Conservation (phyloP, 2,888 invertebrate genomes). For the Drosophila seclusa region DNA sequence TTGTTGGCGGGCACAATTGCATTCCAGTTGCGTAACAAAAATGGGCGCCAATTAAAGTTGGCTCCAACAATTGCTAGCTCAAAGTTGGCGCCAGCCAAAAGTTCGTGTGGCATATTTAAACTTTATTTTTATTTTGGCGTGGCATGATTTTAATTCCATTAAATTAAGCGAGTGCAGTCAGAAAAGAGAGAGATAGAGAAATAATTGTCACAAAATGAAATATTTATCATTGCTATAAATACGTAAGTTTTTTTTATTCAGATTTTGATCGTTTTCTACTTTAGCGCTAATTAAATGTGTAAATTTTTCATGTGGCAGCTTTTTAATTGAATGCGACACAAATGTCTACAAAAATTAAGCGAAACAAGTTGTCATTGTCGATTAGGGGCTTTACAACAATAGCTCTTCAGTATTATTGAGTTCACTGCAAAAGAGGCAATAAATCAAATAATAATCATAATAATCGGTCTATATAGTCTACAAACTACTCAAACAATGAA, state of each 20-base stretch:
- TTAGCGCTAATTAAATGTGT: constrained; percentile 75
- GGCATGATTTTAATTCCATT: constrained; percentile 75
- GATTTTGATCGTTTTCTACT: constrained; percentile 36
- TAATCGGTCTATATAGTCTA: constrained; percentile 1
- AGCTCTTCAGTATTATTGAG: constrained; percentile 44
- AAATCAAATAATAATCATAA: constrained; percentile 34
- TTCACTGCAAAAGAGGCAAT: constrained; percentile 51
- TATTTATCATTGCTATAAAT: constrained; percentile 69
- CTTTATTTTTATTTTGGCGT: constrained; percentile 54
- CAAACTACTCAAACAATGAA: constrained; percentile 26
- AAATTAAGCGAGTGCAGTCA: constrained; percentile 60
- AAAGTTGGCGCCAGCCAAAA: constrained; percentile 63
- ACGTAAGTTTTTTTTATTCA: constrained; percentile 39
- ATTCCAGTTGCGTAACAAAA: constrained; percentile 79
- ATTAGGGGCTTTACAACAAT: constrained; percentile 41
- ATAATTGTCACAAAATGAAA: constrained; percentile 62
- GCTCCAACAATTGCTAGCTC: constrained; percentile 39
- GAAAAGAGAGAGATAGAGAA: constrained; percentile 15
- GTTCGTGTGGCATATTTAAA: constrained; percentile 68
- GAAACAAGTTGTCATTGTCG: constrained; percentile 41
- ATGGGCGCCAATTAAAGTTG: constrained; percentile 79
- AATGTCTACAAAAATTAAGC: constrained; percentile 69
- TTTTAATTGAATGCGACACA: constrained; percentile 78
- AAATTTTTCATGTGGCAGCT: constrained; percentile 56
- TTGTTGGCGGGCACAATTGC: constrained; percentile 75